These are phyloP conservation scores for Eulemur coronatus DNA, from an alignment of 2,797 vertebrate species.

Conservation along the genomic window DNA sequence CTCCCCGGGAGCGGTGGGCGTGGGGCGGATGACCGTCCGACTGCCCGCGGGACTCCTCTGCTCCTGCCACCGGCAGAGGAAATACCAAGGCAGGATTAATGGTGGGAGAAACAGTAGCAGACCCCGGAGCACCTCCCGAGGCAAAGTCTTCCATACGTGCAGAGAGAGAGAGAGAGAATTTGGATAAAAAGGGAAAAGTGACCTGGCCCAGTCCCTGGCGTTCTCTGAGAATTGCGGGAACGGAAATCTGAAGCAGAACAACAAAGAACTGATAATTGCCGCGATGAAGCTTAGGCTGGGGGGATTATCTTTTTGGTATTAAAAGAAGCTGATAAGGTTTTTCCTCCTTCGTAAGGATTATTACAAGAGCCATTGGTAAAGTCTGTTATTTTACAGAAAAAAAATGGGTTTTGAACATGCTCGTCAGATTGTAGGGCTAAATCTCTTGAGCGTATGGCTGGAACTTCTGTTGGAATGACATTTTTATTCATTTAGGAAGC, in stretches of 20 bases:
- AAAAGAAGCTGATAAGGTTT: neutral
- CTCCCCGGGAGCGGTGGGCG: no score
- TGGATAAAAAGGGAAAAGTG: neutral
- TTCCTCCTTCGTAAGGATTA: neutral
- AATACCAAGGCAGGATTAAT: fast-evolving
- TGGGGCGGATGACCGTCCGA: no score
- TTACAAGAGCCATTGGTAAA: neutral
- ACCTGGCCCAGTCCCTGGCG: neutral
- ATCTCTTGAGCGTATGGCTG: neutral
- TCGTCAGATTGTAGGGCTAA: neutral
- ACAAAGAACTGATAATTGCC: neutral
- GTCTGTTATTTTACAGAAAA: neutral
- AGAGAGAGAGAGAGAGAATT: neutral
- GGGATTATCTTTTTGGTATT: neutral
- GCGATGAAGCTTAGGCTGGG: neutral
- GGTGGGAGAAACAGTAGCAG: no score
- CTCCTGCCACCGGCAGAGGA: neutral
- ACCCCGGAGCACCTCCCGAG: fast-evolving
- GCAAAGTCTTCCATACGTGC: neutral
- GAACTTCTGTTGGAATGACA: neutral
- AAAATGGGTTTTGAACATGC: neutral
- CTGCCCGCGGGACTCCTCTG: no score
- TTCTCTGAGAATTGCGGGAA: neutral
- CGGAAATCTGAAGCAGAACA: neutral
- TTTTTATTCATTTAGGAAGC: neutral